These are phyloP conservation scores for Rhinoraja longicauda DNA, from an alignment of 2,797 vertebrate species.

Conservation along the genomic window DNA sequence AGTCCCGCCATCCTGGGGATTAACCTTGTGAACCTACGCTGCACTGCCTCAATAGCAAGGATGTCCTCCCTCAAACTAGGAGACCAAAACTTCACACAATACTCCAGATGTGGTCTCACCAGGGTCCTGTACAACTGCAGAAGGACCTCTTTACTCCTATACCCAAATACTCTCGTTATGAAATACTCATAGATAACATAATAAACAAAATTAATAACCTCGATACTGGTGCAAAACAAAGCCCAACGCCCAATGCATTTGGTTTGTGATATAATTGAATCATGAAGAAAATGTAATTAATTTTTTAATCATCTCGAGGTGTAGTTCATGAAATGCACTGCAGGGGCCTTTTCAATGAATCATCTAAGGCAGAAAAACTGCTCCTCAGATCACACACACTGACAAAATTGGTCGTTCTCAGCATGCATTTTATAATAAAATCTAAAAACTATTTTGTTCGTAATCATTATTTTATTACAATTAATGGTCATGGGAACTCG, in stretches of 20 bases:
- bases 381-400: neutral
- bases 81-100: no score
- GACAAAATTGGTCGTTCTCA: neutral
- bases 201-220: no score
- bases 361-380: neutral
- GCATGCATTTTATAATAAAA: neutral
- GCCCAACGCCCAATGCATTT: neutral
- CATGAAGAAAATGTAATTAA: neutral
- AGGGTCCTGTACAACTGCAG: no score
- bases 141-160: no score
- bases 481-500: neutral
- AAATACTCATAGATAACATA: no score
- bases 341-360: neutral
- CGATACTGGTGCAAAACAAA: no score
- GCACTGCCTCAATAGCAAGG: no score
- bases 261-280: neutral
- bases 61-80: no score
- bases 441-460: neutral
- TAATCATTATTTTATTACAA: neutral
- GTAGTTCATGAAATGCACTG: neutral
- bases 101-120: no score
- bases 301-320: neutral
- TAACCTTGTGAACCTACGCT: no score
- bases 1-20: no score
- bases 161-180: no score